Base-by-base conservation (phyloP, 2,888 invertebrate genomes). In the Campopleginae sp. region DNA sequence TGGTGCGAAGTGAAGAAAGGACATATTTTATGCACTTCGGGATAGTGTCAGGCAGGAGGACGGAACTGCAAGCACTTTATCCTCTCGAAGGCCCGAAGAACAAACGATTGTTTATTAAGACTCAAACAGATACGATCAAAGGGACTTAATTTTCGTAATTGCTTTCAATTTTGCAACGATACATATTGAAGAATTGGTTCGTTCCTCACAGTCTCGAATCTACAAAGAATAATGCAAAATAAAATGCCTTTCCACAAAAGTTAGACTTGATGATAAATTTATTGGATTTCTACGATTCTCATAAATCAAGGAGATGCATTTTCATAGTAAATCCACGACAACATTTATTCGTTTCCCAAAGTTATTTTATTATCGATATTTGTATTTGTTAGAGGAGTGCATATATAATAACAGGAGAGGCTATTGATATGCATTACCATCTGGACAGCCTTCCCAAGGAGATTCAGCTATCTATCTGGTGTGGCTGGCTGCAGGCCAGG, bases 361-460 rank as follows among this genome's bases (percentile, higher is more conserved):
- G 54, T 58, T 54, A 58, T 72, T 58, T 51, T 71, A 51, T 72
- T 58, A 58, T 33, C 58, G 19, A 71, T 79, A 79, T 77, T 66
- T 77, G 66, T 66, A 78, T 77, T 14, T 66, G 63, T 44, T 68
- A 1, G 23, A 27, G 27, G 70, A 70, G 51, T 33, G 51, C 58
- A 42, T 33, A 42, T 58, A 38, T 58, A 68, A 78, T 68, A 54
- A 68, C 12, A 58, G 77, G 44, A 68, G 70, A 54, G 33, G 70
- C 46, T 58, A 78, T 46, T 78, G 65, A 83, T 80, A 76, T 80
- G 75, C 77, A 76, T 75, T 80, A 70, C 48, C 72, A 87, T 87
- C 88, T 86, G 85, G 86, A 88, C 85, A 87, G 78, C 88, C 88
- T 86, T 88, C 84, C 78, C 88, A 86, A 88, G 88, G 87, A 86